These are phyloP conservation scores for Drosophila subquinaria DNA, from an alignment of 2,888 invertebrate genomes.

Conservation along the genomic window DNA sequence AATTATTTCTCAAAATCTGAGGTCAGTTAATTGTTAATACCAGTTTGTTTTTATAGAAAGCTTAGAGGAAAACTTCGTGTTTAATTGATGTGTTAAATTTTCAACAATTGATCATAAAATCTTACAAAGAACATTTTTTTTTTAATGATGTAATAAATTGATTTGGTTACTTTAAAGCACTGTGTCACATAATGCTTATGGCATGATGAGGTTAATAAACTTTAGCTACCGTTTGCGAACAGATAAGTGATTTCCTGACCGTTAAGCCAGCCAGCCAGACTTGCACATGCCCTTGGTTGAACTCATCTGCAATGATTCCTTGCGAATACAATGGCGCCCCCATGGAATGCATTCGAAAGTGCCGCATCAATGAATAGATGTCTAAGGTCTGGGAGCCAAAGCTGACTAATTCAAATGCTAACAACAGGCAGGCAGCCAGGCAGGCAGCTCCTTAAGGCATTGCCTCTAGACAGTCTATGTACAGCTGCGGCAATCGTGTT, in stretches of 20 bases:
- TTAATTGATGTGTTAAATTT: background rate
- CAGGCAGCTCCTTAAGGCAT: conserved; percentile 50
- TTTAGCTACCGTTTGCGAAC: conserved; percentile 16
- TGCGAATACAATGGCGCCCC: conserved; percentile 29
- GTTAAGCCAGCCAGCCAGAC: conserved; percentile 4
- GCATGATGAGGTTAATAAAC: conserved; percentile 37
- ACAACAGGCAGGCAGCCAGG: conserved; percentile 35
- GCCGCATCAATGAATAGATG: conserved; percentile 36
- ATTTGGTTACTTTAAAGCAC: background rate
- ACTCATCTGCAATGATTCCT: conserved; percentile 21
- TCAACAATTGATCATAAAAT: background rate
- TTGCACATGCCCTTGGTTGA: conserved; percentile 21
- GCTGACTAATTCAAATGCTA: conserved; percentile 65
- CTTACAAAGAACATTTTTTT: background rate
- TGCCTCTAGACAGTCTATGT: conserved; percentile 17
- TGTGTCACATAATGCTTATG: conserved; percentile 1
- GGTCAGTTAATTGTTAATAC: background rate
- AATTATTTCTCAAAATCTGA: no score
- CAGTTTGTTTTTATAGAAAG: no score
- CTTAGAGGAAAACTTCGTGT: no score
- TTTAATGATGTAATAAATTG: background rate
- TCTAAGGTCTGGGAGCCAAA: conserved; percentile 25
- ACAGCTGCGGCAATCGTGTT: conserved; percentile 36
- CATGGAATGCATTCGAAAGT: conserved; percentile 56
- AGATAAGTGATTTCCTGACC: conserved; percentile 29